phyloP scores from a whole-genome alignment of 2,113 vertebrate genomes.

The Entelurus aequoreus region DNA sequence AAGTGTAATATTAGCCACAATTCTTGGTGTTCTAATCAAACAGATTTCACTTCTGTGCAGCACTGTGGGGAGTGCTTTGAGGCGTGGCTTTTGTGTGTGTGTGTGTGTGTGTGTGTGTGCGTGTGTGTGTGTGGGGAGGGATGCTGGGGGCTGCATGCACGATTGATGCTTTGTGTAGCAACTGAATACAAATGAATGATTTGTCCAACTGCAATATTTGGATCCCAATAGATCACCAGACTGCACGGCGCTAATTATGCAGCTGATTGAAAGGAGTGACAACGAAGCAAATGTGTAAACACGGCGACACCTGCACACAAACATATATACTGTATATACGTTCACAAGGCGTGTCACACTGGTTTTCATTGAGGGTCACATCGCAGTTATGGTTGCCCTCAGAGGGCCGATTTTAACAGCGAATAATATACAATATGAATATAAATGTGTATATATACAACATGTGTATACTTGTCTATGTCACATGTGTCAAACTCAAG shows the following conservation, averaged over 20 bases:
- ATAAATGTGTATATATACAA: too few relatives aligned
- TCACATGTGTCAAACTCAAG: too few relatives aligned
- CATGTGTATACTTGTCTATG: too few relatives aligned
- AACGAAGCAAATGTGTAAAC: slow-evolving; percentile 73
- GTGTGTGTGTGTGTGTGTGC: not conserved
- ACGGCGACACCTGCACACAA: slow-evolving; percentile 22
- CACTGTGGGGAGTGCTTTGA: slow-evolving; percentile 52
- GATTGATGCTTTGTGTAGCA: slow-evolving; percentile 75
- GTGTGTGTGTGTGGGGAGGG: not conserved
- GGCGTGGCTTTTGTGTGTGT: slow-evolving; percentile 28
- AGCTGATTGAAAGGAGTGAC: slow-evolving; percentile 76
- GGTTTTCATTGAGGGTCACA: too few relatives aligned
- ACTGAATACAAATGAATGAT: slow-evolving; percentile 79
- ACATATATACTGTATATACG: slow-evolving; percentile 8
- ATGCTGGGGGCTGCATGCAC: slow-evolving; percentile 50
- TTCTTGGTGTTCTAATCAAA: slow-evolving; percentile 71
- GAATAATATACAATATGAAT: too few relatives aligned
- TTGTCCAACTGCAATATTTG: slow-evolving; percentile 78
- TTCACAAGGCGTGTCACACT: not conserved
- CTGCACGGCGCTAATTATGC: slow-evolving; percentile 74
- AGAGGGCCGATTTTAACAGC: too few relatives aligned
- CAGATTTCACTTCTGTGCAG: slow-evolving; percentile 53
- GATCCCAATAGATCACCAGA: slow-evolving; percentile 75
- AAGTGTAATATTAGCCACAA: slow-evolving; percentile 72
- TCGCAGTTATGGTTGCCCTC: too few relatives aligned